phyloP scores from a whole-genome alignment of 2,113 vertebrate genomes.

The Paraplagusia blochii region DNA sequence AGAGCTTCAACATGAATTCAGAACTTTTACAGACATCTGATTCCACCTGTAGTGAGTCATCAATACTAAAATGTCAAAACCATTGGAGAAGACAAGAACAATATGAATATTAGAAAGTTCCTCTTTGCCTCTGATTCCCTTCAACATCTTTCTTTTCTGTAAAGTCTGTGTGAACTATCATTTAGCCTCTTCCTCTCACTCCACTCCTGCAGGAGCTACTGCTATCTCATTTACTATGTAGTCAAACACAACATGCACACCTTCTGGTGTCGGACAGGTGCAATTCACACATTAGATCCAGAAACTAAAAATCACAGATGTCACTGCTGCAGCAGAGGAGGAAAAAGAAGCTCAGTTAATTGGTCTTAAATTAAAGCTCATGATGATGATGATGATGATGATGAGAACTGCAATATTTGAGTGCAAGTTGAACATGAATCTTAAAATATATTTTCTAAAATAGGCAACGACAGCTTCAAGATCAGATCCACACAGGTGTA shows the following conservation, averaged over 20 bases:
- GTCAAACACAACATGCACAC: not conserved
- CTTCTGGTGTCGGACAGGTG: conserved; percentile 3
- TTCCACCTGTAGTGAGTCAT: not conserved
- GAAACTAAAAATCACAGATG: conserved; percentile 11
- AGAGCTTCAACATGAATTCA: conserved; percentile 37
- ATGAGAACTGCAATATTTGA: conserved; percentile 31
- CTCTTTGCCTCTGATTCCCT: no score
- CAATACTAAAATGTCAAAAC: not conserved
- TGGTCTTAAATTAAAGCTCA: conserved; percentile 11
- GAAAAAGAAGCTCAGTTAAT: no score
- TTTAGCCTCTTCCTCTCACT: conserved; percentile 21
- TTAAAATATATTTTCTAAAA: not conserved
- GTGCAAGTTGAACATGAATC: no score
- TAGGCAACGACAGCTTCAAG: conserved; percentile 1
- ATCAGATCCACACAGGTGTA: conserved; percentile 1
- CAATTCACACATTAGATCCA: conserved; percentile 11
- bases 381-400: conserved; percentile 25
- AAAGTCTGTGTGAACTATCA: conserved; percentile 22
- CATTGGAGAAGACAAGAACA: no score
- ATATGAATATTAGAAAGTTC: no score
- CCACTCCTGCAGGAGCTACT: conserved; percentile 29
- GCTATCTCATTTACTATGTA: conserved; percentile 31
- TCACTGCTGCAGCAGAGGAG: conserved; percentile 2
- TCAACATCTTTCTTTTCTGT: conserved; percentile 7
- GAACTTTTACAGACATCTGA: not conserved